A percentile compares a stretch with the other conserved stretches of the same genome.
Conservation (phyloP, 2,888 invertebrate genomes). For the Agrochola macilenta region DNA sequence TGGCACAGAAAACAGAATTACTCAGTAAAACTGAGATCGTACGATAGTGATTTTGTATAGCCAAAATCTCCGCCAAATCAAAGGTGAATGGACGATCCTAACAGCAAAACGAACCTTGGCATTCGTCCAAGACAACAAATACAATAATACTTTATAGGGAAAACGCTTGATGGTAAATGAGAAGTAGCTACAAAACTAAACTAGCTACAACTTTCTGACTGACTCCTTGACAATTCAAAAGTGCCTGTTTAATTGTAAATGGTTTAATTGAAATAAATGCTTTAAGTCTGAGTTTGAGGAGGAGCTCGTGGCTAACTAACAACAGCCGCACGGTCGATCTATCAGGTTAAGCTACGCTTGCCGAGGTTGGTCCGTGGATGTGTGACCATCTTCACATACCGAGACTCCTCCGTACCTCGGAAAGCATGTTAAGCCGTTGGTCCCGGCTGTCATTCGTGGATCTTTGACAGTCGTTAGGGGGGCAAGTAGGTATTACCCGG, state of each 20-base stretch:
- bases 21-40: conserved; percentile 31
- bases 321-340: too few relatives aligned
- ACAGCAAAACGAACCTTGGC: conserved; percentile 40
- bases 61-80: conserved; percentile 31
- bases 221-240: background rate
- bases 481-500: too few relatives aligned
- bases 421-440: too few relatives aligned
- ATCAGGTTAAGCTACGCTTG: too few relatives aligned
- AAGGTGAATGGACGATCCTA: conserved; percentile 53
- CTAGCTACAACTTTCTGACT: background rate
- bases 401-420: too few relatives aligned
- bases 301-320: too few relatives aligned
- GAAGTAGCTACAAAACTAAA: background rate
- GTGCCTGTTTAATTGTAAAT: background rate
- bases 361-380: too few relatives aligned
- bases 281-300: background rate
- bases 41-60: conserved; percentile 11
- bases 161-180: conserved; percentile 9
- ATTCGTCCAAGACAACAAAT: conserved; percentile 31
- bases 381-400: too few relatives aligned
- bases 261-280: background rate
- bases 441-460: too few relatives aligned
- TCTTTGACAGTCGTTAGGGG: too few relatives aligned
- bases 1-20: conserved; percentile 27
- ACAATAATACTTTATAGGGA: conserved; percentile 17